These are phyloP conservation scores for Graphium colonna DNA, from an alignment of 2,888 invertebrate genomes.

Conservation along the genomic window DNA sequence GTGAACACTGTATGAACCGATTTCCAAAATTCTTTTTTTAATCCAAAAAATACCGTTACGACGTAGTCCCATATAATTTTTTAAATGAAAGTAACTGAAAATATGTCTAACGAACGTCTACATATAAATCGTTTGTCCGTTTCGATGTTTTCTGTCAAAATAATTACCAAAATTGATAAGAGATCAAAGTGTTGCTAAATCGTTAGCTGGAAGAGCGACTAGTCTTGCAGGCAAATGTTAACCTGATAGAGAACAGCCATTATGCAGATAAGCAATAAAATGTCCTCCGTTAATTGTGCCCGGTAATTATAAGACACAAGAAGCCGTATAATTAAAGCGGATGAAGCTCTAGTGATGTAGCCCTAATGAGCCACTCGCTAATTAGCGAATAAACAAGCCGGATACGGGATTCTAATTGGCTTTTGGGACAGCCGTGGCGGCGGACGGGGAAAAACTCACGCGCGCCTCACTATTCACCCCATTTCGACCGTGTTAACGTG, in stretches of 20 bases:
- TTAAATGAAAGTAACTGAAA: too few relatives aligned
- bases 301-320: slow-evolving; percentile 67
- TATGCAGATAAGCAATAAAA: slow-evolving; percentile 60
- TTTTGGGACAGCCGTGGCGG: slow-evolving; percentile 61
- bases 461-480: background rate
- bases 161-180: too few relatives aligned
- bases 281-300: slow-evolving; percentile 63
- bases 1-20: too few relatives aligned
- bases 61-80: background rate
- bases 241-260: slow-evolving; percentile 49
- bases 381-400: slow-evolving; percentile 76
- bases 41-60: too few relatives aligned
- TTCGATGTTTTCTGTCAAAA: too few relatives aligned
- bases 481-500: too few relatives aligned
- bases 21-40: too few relatives aligned
- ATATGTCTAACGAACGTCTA: too few relatives aligned
- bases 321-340: slow-evolving; percentile 74
- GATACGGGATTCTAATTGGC: slow-evolving; percentile 76
- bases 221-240: slow-evolving; percentile 27
- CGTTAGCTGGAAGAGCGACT: background rate
- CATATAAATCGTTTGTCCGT: background rate
- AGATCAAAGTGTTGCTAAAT: too few relatives aligned
- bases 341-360: slow-evolving; percentile 72
- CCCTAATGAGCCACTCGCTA: slow-evolving; percentile 75
- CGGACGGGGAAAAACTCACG: background rate